Conservation (phyloP, 2,797 vertebrate species). For the Pygocentrus nattereri region DNA sequence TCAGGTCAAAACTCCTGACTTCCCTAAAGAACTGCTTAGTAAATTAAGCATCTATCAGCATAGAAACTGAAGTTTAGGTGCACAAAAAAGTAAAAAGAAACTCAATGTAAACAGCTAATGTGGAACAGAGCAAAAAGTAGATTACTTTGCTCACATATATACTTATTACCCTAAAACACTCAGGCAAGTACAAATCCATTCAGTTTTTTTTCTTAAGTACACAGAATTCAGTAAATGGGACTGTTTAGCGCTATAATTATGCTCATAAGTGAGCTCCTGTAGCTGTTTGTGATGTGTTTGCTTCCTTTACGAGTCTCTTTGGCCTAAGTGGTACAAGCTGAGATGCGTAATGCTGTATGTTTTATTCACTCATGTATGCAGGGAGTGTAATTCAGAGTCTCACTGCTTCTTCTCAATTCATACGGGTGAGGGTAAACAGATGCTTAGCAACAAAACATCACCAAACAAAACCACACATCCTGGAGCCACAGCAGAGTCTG, state of each 20-base stretch:
- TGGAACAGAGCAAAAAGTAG: neutral
- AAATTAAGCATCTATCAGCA: neutral
- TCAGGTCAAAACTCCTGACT: no score
- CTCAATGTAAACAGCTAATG: neutral
- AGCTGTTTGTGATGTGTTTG: neutral
- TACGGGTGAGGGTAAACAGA: constrained; percentile 41
- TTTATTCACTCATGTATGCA: constrained; percentile 15
- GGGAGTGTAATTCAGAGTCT: constrained; percentile 5
- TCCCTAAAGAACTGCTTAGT: neutral
- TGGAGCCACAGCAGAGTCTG: constrained; percentile 42
- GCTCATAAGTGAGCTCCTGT: neutral
- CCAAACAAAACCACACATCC: constrained; percentile 43
- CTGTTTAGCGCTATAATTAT: neutral
- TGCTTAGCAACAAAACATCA: constrained; percentile 51
- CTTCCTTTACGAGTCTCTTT: neutral
- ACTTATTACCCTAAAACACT: neutral
- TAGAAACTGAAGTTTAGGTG: neutral
- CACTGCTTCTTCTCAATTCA: constrained; percentile 14
- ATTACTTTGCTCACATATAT: neutral
- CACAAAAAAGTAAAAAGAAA: no score
- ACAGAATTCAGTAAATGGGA: no score
- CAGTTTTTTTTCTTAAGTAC: neutral
- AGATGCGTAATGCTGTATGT: constrained; percentile 1
- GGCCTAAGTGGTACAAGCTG: neutral
- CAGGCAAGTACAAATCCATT: neutral